Evolutionary conservation across 2,888 invertebrate genomes (phyloP), one percentile per base, ranked within the genome.

Genomic region (Pachliopta kotzebuea): DNA sequence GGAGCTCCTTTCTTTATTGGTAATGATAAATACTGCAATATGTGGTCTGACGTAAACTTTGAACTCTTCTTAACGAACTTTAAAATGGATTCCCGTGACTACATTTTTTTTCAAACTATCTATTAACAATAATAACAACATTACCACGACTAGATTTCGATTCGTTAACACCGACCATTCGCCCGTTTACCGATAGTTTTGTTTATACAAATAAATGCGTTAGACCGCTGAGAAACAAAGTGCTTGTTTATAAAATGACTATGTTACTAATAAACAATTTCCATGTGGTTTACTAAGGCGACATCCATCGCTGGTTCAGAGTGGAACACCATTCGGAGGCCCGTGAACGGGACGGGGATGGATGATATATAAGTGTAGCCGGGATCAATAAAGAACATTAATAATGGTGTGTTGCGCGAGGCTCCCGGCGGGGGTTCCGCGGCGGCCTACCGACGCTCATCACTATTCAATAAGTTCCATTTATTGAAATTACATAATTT

Each of bases 401-500:
- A 68, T 72, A 73, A 72, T 74, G 72, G 71, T 67, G 67, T 67
- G 67, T 67, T 69, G 71, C 70, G 76, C 72, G 70, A 69, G 76
- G 75, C 63, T 70, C 88, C 56, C 90, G 66, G 74, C 87, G 79
- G 90, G 90, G 85, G 85, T 83, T 74, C 85, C 76, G 69, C 75
- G 69, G 76, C 76, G 79, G 88, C 89, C 89, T 88, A 89, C 89
- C 85, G 86, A 85, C 90, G 86, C 87, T 90, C 91, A 91, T 90
- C 90, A 85, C 90, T 90, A 90, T 91, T 90, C 90, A 90, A 91
- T 90, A 91, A 88, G 88, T 83, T 85, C 84, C 88, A 90, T 91
- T 91, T 90, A 90, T 91, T 90, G 90, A 90, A 91, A 90, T 91
- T 90, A 91, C 88, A 90, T 90, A 91, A 91, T 91, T 90, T 90